phyloP scores from a whole-genome alignment of 2,113 vertebrate species.

The Clinocottus analis region DNA sequence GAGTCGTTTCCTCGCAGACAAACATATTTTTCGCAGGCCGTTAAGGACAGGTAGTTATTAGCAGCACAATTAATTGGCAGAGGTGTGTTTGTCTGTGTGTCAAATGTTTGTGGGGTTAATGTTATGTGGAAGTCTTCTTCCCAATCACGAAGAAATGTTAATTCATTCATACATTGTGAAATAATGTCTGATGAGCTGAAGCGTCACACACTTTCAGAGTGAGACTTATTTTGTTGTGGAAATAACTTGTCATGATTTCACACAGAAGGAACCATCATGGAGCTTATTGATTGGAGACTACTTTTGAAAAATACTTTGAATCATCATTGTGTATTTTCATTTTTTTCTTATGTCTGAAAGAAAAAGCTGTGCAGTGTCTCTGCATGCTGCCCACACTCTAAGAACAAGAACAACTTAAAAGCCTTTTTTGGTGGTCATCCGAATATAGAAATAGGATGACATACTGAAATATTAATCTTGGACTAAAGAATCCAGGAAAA shows the following conservation, averaged over 20 bases:
- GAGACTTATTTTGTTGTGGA: neutral
- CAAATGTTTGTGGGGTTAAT: slow-evolving; percentile 61
- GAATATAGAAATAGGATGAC: slow-evolving; percentile 51
- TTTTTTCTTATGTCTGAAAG: slow-evolving; percentile 10
- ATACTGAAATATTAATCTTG: slow-evolving; percentile 69
- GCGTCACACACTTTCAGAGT: neutral
- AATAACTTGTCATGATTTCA: neutral
- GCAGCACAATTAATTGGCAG: slow-evolving; percentile 65
- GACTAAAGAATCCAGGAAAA: slow-evolving; percentile 44
- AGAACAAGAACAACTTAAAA: slow-evolving; percentile 59
- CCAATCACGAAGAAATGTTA: slow-evolving; percentile 54
- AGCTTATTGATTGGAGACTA: neutral
- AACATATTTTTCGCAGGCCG: slow-evolving; percentile 47
- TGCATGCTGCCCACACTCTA: slow-evolving; percentile 54
- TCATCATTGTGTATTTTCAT: slow-evolving; percentile 9
- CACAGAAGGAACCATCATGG: neutral
- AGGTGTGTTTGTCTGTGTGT: slow-evolving; percentile 50
- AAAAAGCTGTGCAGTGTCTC: slow-evolving; percentile 19
- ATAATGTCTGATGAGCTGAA: slow-evolving; percentile 21
- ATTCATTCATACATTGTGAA: slow-evolving; percentile 37
- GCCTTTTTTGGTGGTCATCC: slow-evolving; percentile 47
- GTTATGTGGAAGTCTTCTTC: slow-evolving; percentile 56
- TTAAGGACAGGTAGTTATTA: slow-evolving; percentile 75
- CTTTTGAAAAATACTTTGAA: neutral
- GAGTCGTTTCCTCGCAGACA: slow-evolving; percentile 54